Evolutionary conservation across 2,888 invertebrate genomes (phyloP), one percentile per base, ranked within the genome.

Genomic region (Hipparchia sbordonii): DNA sequence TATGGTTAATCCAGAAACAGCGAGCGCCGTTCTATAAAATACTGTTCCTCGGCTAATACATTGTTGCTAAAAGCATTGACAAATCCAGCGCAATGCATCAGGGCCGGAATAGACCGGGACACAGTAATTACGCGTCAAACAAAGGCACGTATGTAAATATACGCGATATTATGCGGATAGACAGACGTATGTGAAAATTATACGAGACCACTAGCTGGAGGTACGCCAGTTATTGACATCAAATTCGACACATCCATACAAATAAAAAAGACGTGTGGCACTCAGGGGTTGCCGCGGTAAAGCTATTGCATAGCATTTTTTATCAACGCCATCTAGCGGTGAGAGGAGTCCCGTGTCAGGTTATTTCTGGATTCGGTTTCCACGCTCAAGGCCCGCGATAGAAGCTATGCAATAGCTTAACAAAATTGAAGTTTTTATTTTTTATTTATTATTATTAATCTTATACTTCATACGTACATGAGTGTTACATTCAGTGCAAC

Each of bases 141-240:
- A 90, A 91, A 90, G 90, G 87, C 85, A 81, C 83, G 84, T 84
- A 88, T 85, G 90, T 88, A 90, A 91, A 91, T 91, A 90, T 89
- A 88, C 65, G 82, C 84, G 82, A 87, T 89, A 90, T 89, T 89
- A 87, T 86, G 84, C 77, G 84, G 86, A 89, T 88, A 87, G 89
- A 88, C 90, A 87, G 91, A 91, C 89, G 87, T 87, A 92, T 92
- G 92, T 87, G 91, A 88, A 91, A 92, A 92, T 92, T 92, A 92
- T 92, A 89, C 92, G 81, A 86, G 81, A 83, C 75, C 69, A 63
- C 85, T 84, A 82, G 82, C 76, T 74, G 13, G 2, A 57, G 7
- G 6, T 23, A 51, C 4, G 82, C 81, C n/a, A 69, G 81, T 75
- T 85, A 5, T 51, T 71, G 83, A 52, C 0, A 12, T 0, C 0